Evolutionary conservation across 35 echinoderm and acorn worm genomes (phyloP).

Genomic region (Heliocidaris erythrogramma): DNA sequence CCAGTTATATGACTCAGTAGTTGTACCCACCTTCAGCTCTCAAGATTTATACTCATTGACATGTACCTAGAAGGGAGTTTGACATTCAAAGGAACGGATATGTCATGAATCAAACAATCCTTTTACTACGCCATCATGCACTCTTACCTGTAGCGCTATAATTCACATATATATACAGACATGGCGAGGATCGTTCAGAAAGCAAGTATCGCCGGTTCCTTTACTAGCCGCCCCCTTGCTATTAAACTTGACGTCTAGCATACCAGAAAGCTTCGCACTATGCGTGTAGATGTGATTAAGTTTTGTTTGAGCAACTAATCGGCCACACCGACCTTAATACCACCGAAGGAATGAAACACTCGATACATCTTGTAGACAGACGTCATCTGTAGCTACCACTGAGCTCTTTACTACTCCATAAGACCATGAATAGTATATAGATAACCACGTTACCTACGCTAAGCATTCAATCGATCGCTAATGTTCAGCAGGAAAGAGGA

Average conservation of each 20-base stretch:
- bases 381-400: not conserved
- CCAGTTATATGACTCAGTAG: not conserved
- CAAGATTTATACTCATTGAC: not conserved
- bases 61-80: not conserved
- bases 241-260: not conserved
- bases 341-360: conserved; percentile 2
- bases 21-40: not conserved
- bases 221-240: not conserved
- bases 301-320: conserved; percentile 18
- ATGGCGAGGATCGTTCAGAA: not conserved
- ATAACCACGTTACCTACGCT: not conserved
- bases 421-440: not conserved
- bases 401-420: not conserved
- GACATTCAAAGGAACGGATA: not conserved
- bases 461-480: not conserved
- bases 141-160: not conserved
- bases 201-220: not conserved
- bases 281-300: conserved; percentile 1
- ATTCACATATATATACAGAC: not conserved
- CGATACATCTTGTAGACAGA: conserved; percentile 1
- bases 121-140: not conserved
- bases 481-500: not conserved
- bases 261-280: not conserved
- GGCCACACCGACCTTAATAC: not conserved
- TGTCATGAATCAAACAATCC: not conserved